Percentiles rank a stretch among this genome's conserved stretches.
phyloP scores from a whole-genome alignment of 2,888 invertebrate genomes.

The Trachelus troglodyta region DNA sequence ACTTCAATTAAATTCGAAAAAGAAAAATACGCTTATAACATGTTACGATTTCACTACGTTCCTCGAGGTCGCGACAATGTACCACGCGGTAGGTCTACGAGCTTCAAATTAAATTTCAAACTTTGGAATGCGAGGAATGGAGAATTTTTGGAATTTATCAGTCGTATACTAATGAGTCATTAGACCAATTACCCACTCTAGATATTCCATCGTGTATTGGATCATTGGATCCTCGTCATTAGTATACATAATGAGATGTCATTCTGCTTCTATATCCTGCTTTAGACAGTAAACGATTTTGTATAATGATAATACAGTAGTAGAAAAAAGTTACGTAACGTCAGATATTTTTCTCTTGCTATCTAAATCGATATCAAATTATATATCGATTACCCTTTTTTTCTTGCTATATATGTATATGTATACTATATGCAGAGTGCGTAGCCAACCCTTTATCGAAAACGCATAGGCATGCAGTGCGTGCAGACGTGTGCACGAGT shows the following conservation, averaged over 20 bases:
- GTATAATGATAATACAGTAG: background rate
- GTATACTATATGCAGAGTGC: background rate
- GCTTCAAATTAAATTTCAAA: background rate
- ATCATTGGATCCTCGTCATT: background rate
- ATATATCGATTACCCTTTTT: background rate
- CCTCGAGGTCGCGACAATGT: background rate
- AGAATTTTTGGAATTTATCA: background rate
- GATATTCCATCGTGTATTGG: background rate
- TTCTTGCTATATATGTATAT: background rate
- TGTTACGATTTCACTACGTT: background rate
- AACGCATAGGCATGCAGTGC: slow-evolving; percentile 46
- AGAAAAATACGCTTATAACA: background rate
- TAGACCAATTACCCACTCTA: background rate
- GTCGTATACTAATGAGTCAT: background rate
- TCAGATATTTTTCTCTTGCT: background rate
- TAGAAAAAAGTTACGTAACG: background rate
- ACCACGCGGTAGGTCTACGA: background rate
- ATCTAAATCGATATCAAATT: background rate
- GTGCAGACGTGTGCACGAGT: slow-evolving; percentile 45
- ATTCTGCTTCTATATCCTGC: background rate
- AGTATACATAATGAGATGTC: background rate
- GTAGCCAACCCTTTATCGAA: slow-evolving; percentile 35
- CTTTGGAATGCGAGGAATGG: background rate
- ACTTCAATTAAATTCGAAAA: background rate
- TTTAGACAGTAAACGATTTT: background rate